Base-by-base conservation (phyloP, 2,113 vertebrate species). In the Maylandia zebra region DNA sequence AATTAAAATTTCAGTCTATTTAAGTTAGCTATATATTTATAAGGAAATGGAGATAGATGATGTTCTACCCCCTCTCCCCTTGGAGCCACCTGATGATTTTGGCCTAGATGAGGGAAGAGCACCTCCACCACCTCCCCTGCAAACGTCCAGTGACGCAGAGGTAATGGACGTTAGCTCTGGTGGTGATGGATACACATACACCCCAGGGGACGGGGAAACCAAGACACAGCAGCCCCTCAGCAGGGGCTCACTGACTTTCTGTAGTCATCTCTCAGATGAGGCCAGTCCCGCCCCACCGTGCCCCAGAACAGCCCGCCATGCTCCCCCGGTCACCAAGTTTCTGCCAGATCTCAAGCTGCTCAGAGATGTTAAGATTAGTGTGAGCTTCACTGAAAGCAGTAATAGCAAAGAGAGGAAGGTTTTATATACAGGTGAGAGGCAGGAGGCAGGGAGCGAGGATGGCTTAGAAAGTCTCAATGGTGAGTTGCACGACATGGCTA, bases 101-200 rank as follows among this genome's bases (percentile, higher is more conserved):
- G 96, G 95, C 95, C 96, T 95, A 96, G 97, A 98, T 92, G 91
- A 94, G 92, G 97, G 96, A 95, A 97, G 97, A 93, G 97, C 98
- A 97, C 98, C 98, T 99, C 99, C 99, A 99, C 98, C 98, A 98
- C 99, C 99, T 99, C 99, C 99, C 98, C 98, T 99, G 99, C 99
- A 99, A 99, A 99, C 98, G 98, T 99, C 99, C 99, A 99, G 99
- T 99, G 99, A 99, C 98, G 99, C 99, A 98, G 99, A 99, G 98
- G 98, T 99, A 98, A 99, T 99, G 99, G 99, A 99, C 99, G 99
- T 99, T 99, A 98, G 99, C 98, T 99, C 98, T 97, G 99, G 99
- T 99, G 98, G 99, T 99, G 99, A 99, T 99, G 99, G 99, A 99
- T 97, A 97, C 97, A 98, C 97, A 97, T 96, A 98, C 96, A 97